Conservation (phyloP, 2,888 invertebrate species). For the Pterostichus madidus region DNA sequence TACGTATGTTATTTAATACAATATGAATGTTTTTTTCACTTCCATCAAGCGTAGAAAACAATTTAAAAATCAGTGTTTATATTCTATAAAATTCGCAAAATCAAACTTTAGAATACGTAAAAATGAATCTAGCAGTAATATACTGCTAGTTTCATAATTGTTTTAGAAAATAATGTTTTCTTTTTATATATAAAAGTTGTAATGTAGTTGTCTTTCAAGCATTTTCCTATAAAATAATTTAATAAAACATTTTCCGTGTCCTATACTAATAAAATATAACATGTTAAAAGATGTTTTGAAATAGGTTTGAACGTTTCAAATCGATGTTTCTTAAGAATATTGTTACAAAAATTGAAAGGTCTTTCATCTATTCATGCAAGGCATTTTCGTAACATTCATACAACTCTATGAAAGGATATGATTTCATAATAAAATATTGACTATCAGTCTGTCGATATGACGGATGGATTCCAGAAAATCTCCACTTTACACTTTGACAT, state of each 20-base stretch:
- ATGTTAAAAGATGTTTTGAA: too few relatives aligned
- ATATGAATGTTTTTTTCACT: too few relatives aligned
- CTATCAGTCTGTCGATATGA: conserved; percentile 64
- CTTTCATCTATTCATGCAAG: conserved; percentile 28
- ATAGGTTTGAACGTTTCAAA: neutral
- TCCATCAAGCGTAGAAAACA: too few relatives aligned
- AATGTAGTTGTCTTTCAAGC: neutral
- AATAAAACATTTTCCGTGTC: too few relatives aligned
- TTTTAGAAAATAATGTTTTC: neutral
- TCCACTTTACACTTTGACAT: neutral
- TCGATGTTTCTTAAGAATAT: conserved; percentile 22
- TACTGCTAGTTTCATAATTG: too few relatives aligned
- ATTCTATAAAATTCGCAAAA: too few relatives aligned
- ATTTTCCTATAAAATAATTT: too few relatives aligned
- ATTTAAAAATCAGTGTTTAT: neutral
- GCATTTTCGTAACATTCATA: conserved; percentile 54
- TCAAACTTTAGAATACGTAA: too few relatives aligned
- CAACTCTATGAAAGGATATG: conserved; percentile 63
- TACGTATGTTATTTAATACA: conserved; percentile 33
- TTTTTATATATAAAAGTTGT: neutral
- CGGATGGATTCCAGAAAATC: conserved; percentile 57
- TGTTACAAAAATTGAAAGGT: neutral
- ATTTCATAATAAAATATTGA: conserved; percentile 56
- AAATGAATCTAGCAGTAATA: too few relatives aligned
- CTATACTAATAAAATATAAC: too few relatives aligned